These are phyloP conservation scores for Pipistrellus kuhlii DNA, from an alignment of 2,797 vertebrate genomes.

Conservation along the genomic window DNA sequence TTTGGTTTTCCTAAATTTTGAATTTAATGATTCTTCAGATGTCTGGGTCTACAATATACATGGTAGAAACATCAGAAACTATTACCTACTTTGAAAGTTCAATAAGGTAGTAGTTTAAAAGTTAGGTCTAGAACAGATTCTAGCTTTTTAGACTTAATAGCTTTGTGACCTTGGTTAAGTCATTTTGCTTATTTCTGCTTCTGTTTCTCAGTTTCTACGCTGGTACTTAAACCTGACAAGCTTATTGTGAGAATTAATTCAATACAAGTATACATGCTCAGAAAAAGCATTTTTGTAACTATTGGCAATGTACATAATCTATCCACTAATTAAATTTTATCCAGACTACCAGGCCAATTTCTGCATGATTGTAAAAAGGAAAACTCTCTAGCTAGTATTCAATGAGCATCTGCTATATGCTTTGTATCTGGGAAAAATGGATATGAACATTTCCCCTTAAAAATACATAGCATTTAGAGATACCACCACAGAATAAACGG, in stretches of 20 bases:
- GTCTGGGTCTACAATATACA: background rate
- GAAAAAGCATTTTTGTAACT: background rate
- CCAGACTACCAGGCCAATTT: background rate
- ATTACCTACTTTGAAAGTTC: background rate
- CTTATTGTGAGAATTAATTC: background rate
- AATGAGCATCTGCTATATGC: background rate
- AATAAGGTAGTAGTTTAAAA: background rate
- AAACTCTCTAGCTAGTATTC: background rate
- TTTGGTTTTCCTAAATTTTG: background rate
- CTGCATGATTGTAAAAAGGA: background rate
- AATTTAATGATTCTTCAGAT: background rate
- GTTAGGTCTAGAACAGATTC: conserved; percentile 2
- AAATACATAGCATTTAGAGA: background rate
- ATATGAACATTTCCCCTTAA: background rate
- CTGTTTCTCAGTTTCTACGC: background rate
- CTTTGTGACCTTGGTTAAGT: background rate
- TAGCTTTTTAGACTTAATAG: background rate
- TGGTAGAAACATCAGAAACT: background rate
- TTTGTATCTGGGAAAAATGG: background rate
- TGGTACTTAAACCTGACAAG: background rate
- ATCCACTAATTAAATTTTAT: conserved; percentile 23
- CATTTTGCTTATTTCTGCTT: background rate
- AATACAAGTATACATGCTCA: background rate
- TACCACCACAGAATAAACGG: background rate
- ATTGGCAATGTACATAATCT: background rate